These are phyloP conservation scores for Bujurquina vittata DNA, from an alignment of 2,113 vertebrate species.

Conservation along the genomic window DNA sequence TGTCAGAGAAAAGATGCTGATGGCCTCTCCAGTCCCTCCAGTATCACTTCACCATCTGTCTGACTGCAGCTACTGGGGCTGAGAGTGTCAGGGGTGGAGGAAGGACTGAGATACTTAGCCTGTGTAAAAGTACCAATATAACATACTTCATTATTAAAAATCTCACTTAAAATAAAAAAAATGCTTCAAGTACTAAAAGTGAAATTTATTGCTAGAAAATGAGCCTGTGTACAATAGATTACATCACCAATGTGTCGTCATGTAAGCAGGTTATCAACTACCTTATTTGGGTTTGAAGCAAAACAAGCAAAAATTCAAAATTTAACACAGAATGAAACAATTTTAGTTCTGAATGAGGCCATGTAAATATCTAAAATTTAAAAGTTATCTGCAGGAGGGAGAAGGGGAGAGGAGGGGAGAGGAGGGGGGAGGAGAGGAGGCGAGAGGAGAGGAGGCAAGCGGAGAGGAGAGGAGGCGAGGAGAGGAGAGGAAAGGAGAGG, in stretches of 20 bases:
- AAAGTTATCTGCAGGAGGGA: too few relatives aligned
- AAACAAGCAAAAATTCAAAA: too few relatives aligned
- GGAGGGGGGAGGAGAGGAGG: too few relatives aligned
- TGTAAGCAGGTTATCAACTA: neutral
- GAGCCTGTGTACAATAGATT: neutral
- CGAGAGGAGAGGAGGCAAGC: too few relatives aligned
- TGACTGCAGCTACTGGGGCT: conserved; percentile 25
- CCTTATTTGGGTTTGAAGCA: neutral
- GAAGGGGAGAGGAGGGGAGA: too few relatives aligned
- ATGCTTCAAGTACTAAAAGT: neutral
- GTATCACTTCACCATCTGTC: conserved; percentile 52
- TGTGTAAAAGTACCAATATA: neutral
- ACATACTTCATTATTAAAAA: neutral
- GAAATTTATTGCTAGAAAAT: neutral
- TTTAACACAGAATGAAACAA: too few relatives aligned
- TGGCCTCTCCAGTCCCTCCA: conserved; percentile 33
- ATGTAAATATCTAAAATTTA: too few relatives aligned
- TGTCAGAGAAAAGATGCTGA: conserved; percentile 37
- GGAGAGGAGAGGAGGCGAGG: too few relatives aligned
- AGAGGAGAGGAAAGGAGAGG: too few relatives aligned
- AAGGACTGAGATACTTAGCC: neutral
- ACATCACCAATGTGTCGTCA: too few relatives aligned
- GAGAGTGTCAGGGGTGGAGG: neutral
- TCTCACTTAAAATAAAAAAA: neutral
- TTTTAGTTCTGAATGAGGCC: too few relatives aligned